These are phyloP conservation scores for Hafferia zeledoni DNA, from an alignment of 2,797 vertebrate genomes.

Conservation along the genomic window DNA sequence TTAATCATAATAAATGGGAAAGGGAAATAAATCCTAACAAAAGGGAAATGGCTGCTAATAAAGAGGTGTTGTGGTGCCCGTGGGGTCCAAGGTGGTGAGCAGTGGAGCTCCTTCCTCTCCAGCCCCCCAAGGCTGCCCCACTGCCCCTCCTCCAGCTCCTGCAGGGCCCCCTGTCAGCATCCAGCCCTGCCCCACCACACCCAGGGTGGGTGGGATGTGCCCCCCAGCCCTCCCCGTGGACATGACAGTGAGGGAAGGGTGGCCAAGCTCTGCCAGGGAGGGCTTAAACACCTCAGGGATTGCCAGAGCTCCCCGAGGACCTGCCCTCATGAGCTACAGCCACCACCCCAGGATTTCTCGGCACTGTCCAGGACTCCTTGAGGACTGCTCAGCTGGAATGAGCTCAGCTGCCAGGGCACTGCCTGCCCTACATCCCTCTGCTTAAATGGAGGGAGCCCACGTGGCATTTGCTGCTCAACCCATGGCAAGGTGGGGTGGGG, in stretches of 20 bases:
- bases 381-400: constrained; percentile 29
- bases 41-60: neutral
- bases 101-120: neutral
- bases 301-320: neutral
- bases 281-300: neutral
- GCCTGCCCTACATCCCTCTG: neutral
- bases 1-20: constrained; percentile 1
- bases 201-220: neutral
- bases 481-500: rapidly evolving
- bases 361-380: neutral
- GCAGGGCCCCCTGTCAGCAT: rapidly evolving
- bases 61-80: neutral
- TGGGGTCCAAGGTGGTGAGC: neutral
- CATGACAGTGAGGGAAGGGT: rapidly evolving
- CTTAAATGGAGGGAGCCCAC: neutral
- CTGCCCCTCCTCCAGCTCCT: neutral
- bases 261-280: neutral
- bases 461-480: neutral
- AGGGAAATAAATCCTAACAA: neutral
- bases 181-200: rapidly evolving
- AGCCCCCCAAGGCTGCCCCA: neutral
- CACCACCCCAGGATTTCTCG: constrained; percentile 9
- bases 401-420: constrained; percentile 18
- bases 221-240: neutral
- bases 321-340: constrained; percentile 23